Evolutionary conservation across 2,888 invertebrate genomes (phyloP), one percentile per base, ranked within the genome.

Genomic region (Rotaria sp.): DNA sequence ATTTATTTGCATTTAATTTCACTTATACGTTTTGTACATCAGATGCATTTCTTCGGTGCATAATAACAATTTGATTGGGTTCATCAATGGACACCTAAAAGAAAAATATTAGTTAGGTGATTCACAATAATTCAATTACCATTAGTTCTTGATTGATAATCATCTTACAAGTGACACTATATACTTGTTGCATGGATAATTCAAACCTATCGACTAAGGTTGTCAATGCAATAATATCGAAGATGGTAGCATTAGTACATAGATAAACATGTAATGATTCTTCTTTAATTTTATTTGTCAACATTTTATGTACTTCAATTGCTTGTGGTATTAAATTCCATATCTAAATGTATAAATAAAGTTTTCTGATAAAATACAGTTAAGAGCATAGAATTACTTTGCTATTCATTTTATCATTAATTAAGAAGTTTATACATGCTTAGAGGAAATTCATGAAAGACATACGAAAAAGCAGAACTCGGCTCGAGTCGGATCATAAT

Each of bases 211-310:
- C 94, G 0, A 96, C 94, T 88, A 99, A 92, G 2, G 95, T 95
- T 15, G 94, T 94, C 91, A 99, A 94, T 1, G 96, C 96, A 86
- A 99, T 94, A 0, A 97, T 97, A 88, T 97, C 96, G 91, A 99
- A 99, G 2, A 99, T 97, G 90, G 96, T 95, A 2, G 97, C 96
- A 92, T 98, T 99, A 0, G 98, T 97, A 91, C 99, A 97, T 86
- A 99, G 93, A 91, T 99, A 99, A 0, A 98, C 98, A 87, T 97
- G 94, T 87, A 99, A 92, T 0, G 96, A 95, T 91, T 99, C 99
- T 91, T 97, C 96, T 89, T 97, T 96, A 88, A 97, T 96, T 88
- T 97, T 93, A 85, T 94, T 94, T 0, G 94, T 94, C 5, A 97
- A 93, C 96, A 97, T 96, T 1, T 94, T 94, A 87, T 96, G 94